Evolutionary conservation across 2,797 vertebrate species (phyloP).

Genomic region (Geotrypetes seraphini): DNA sequence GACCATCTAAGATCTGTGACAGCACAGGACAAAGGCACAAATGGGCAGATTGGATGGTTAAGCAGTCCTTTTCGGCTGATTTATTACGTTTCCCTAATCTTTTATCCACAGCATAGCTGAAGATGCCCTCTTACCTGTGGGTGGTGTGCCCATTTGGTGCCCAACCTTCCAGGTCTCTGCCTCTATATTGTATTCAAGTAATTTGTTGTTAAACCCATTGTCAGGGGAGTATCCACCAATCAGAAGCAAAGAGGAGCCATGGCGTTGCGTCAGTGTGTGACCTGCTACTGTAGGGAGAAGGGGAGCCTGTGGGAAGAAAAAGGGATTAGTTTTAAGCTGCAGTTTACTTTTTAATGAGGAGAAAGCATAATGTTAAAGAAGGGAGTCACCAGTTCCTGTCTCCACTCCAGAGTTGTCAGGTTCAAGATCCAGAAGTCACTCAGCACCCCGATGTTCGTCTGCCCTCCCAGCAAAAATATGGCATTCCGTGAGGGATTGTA

Average conservation of each 20-base stretch:
- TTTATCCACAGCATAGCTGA: background rate
- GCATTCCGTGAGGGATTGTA: constrained; percentile 54
- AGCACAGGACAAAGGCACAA: too few species aligned
- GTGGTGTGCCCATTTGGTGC: constrained; percentile 70
- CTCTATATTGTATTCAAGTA: constrained; percentile 69
- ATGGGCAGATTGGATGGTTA: too few species aligned
- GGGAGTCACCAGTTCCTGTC: constrained; percentile 62
- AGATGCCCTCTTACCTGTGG: constrained; percentile 28
- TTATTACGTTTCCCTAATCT: too few species aligned
- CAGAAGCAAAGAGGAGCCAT: constrained; percentile 65
- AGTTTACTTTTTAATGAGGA: background rate
- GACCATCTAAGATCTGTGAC: too few species aligned
- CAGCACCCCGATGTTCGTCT: constrained; percentile 61
- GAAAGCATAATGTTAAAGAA: too few species aligned
- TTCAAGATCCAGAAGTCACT: constrained; percentile 82
- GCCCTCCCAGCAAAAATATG: constrained; percentile 80
- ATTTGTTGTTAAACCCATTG: constrained; percentile 82
- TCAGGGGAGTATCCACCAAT: constrained; percentile 86
- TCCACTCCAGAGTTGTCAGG: constrained; percentile 79
- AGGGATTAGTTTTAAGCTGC: background rate
- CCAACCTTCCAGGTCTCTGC: constrained; percentile 70
- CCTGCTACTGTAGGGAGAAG: constrained; percentile 70
- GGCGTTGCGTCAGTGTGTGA: constrained; percentile 74
- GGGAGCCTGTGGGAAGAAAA: constrained; percentile 6
- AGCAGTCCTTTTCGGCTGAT: too few species aligned